phyloP scores from a whole-genome alignment of 35 echinoderm and acorn worm species.

The Ophioderma brevispina region DNA sequence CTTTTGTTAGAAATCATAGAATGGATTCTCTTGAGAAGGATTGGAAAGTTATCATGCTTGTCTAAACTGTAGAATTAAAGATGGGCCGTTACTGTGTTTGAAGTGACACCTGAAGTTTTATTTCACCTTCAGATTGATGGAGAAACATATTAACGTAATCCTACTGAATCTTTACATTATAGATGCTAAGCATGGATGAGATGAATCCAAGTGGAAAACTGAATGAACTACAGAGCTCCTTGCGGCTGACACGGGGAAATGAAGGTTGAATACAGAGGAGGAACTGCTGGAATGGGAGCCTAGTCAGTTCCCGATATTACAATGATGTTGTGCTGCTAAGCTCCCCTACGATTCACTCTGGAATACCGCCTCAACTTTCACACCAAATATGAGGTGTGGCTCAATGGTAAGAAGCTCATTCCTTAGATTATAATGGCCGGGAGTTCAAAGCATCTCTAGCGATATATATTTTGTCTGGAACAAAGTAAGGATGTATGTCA shows the following conservation, averaged over 20 bases:
- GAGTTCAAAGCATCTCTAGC: no score
- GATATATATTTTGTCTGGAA: no score
- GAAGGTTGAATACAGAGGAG: constrained; percentile 92
- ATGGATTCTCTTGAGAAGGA: no score
- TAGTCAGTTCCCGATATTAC: constrained; percentile 83
- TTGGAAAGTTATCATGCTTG: no score
- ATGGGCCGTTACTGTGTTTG: no score
- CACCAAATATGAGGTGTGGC: constrained; percentile 91
- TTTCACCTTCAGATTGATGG: no score
- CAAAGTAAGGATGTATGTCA: no score
- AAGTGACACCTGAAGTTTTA: no score
- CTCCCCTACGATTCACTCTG: constrained; percentile 90
- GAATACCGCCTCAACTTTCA: constrained; percentile 99
- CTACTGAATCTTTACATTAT: not conserved
- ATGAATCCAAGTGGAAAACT: constrained; percentile 98
- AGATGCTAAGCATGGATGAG: constrained; percentile 98
- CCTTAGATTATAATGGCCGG: no score
- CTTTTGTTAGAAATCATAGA: no score
- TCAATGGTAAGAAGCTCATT: constrained; percentile 66
- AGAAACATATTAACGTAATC: not conserved
- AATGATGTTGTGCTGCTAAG: constrained; percentile 71
- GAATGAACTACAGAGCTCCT: constrained; percentile 83
- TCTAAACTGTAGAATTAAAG: no score
- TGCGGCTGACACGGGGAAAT: constrained; percentile 86
- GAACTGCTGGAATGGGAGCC: constrained; percentile 97